Evolutionary conservation across 1,140 invertebrate species (phyloP), one percentile per base, ranked within the genome.

Genomic region (Drosophila persimilis): DNA sequence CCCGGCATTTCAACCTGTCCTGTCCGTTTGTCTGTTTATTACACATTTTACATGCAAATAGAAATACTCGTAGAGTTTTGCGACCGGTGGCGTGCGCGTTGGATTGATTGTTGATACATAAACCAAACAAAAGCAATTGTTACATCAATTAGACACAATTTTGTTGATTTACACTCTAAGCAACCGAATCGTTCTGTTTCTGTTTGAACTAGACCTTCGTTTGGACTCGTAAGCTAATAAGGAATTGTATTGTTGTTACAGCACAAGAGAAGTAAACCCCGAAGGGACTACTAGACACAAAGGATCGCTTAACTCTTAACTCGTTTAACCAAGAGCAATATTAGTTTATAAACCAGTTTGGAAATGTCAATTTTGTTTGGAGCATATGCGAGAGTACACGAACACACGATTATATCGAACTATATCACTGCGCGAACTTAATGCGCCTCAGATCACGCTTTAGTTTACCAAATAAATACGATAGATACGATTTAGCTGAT

Each of bases 311-410:
- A 45, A 62, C 50, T 45, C 50, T 62, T 44, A 54, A 56, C 50
- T 39, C 35, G 35, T 39, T 39, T 31, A 59, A 81, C 50, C 59
- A 59, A 56, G 73, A 86, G 81, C 81, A 86, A 86, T 86, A 86
- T 88, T 86, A 86, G 81, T 86, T 86, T 39, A 62, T 81, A 85
- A 86, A 80, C 57, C 58, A 58, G 73, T 75, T 76, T 45, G 71
- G 57, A 71, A 72, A 72, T 69, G 84, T 86, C 83, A 86, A 86
- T 86, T 86, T 81, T 50, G 83, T 86, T 86, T 44, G 55, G 58
- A 66, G 53, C 70, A 56, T 63, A 57, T 64, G 50, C 26, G 31
- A 31, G 17, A 24, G 4, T 26, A 26, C 24, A 26, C 24, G 24
- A 5, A 26, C 5, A 5, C 24, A 69, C 57, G 35, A 20, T 41